Conservation (phyloP, 2,888 invertebrate species). For the Leptopilina myrica region DNA sequence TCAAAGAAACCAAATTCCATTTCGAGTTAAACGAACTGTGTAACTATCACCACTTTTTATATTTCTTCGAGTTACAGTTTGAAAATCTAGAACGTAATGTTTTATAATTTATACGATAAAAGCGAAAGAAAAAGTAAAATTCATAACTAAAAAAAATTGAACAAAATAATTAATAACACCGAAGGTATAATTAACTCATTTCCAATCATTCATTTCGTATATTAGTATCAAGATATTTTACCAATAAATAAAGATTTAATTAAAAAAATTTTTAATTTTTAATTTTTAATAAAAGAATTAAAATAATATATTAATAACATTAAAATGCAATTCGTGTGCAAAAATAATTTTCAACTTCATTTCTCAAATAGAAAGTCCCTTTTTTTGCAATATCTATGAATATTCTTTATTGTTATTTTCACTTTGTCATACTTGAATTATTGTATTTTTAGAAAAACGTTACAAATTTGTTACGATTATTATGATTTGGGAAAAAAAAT, state of each 20-base stretch:
- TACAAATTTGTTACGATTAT: not conserved
- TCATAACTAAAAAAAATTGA: not conserved
- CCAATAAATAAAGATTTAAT: too few species aligned
- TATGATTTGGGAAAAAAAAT: not conserved
- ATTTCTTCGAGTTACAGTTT: conserved; percentile 10
- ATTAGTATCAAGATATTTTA: too few species aligned
- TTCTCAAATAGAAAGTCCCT: not conserved
- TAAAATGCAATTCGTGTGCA: not conserved
- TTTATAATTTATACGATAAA: not conserved
- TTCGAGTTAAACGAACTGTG: conserved; percentile 71
- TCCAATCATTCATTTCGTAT: too few species aligned
- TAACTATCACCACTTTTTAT: conserved; percentile 59
- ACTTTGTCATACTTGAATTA: not conserved
- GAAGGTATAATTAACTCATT: not conserved
- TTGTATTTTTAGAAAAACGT: too few species aligned
- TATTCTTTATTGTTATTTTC: not conserved
- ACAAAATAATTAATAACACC: not conserved
- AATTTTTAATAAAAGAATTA: too few species aligned
- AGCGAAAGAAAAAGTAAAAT: conserved; percentile 30
- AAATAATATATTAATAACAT: too few species aligned
- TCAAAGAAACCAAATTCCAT: conserved; percentile 66
- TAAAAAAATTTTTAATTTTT: too few species aligned
- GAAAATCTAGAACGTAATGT: not conserved
- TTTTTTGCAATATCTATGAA: not conserved
- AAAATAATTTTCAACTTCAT: not conserved